These are phyloP conservation scores for Remorina albescens DNA, from an alignment of 2,797 vertebrate genomes.

Conservation along the genomic window DNA sequence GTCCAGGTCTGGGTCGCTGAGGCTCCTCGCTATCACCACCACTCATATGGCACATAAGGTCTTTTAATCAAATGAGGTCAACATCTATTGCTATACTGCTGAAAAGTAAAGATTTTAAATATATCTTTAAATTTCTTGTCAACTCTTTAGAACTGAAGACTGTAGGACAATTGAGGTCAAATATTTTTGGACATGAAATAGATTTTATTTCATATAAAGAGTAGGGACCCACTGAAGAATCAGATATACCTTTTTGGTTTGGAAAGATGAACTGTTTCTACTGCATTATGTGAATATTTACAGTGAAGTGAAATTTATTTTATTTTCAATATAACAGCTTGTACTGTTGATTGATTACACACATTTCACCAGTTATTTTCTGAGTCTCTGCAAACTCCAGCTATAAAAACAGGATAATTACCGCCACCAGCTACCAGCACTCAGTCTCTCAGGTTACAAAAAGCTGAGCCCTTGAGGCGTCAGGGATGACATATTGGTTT, in stretches of 20 bases:
- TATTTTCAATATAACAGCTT: neutral
- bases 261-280: no score
- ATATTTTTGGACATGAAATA: neutral
- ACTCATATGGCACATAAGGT: no score
- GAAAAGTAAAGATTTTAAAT: no score
- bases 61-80: no score
- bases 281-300: neutral
- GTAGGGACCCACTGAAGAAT: neutral
- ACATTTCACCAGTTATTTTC: conserved; percentile 58
- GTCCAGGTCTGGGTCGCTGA: no score
- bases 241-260: neutral
- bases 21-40: no score
- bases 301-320: neutral
- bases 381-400: conserved; percentile 56
- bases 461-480: conserved; percentile 69
- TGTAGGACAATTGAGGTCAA: neutral
- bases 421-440: conserved; percentile 44
- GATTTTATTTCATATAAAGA: neutral
- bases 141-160: no score
- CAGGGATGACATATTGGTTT: conserved; percentile 65
- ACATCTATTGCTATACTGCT: no score
- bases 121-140: no score
- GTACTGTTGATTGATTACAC: no score
- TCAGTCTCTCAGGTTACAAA: conserved; percentile 63
- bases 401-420: conserved; percentile 70